Evolutionary conservation across 2,888 invertebrate species (phyloP), one percentile per base, ranked within the genome.

Genomic region (Chrysolina americana): DNA sequence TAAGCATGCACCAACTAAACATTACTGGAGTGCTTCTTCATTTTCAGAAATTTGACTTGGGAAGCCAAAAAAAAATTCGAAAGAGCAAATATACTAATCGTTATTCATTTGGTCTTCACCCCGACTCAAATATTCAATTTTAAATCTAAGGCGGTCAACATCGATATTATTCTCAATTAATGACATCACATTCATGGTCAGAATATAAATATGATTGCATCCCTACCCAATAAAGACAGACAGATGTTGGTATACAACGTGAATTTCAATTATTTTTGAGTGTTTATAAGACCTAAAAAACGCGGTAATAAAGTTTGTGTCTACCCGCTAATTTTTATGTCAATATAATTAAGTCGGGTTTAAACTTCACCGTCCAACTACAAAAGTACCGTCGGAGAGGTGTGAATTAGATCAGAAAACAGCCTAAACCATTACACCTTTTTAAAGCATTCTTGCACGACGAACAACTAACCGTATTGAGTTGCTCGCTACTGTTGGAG

Each of bases 281-380:
- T 59, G 59, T 59, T 36, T 59, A 28, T 36, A 36, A 59, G n/a
- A 28, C 36, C 28, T 10, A 10, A 59, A 59, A 59, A 59, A 28
- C n/a, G 59, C 36, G 59, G 59, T 28, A 17, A 59, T 59, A 59
- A 59, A 59, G 59, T 68, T 68, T 19, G 68, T 68, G 41, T 53
- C 41, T 68, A 41, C 53, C 23, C 41, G 68, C 56, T 68, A 68
- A 68, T 65, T 48, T 59, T 17, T 23, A 17, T 70, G 70, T 70
- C 73, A 73, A 73, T 73, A 70, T 73, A 73, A 73, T 73, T 73
- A 70, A 65, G 17, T 64, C 64, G 59, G 23, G 50, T 68, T 63
- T 72, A 64, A 62, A 68, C 72, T 72, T 15, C 41, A 48, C 72
- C 66, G 64, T 64, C 68, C 68, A 36, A 72, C 68, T 68, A 68